Evolutionary conservation across 2,888 invertebrate genomes (phyloP).

Genomic region (Nysson spinosus): DNA sequence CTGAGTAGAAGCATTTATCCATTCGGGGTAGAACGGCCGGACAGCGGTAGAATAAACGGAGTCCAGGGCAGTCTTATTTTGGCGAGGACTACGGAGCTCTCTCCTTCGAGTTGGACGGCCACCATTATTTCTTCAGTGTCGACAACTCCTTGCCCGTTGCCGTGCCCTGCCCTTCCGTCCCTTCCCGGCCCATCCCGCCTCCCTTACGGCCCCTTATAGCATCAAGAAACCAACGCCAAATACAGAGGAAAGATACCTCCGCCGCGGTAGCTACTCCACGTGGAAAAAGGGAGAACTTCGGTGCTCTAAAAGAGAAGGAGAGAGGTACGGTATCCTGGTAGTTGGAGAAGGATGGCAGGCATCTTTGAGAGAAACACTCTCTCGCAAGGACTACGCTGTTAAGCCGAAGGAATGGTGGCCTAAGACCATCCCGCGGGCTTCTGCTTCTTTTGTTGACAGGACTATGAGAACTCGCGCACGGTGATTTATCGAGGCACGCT

Average conservation of each 20-base stretch:
- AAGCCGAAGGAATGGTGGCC: slow-evolving; percentile 48
- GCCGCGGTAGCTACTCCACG: too few relatives aligned
- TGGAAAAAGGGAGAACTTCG: too few relatives aligned
- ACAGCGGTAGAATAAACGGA: slow-evolving; percentile 65
- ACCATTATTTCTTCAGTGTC: slow-evolving; percentile 71
- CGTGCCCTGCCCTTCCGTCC: slow-evolving; percentile 58
- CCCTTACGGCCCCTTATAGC: slow-evolving; percentile 57
- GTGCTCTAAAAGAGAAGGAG: too few relatives aligned
- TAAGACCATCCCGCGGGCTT: slow-evolving; percentile 57
- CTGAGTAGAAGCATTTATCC: slow-evolving; percentile 62
- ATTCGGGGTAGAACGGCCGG: slow-evolving; percentile 61
- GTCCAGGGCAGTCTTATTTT: slow-evolving; percentile 69
- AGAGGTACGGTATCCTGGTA: too few relatives aligned
- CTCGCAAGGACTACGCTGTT: slow-evolving; percentile 52
- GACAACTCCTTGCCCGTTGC: slow-evolving; percentile 68
- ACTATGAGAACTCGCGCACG: slow-evolving; percentile 62
- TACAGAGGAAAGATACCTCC: too few relatives aligned
- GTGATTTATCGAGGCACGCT: slow-evolving; percentile 60
- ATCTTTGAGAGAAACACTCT: too few relatives aligned
- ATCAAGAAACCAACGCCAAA: slow-evolving; percentile 65
- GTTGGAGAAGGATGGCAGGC: too few relatives aligned
- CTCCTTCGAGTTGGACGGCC: slow-evolving; percentile 56
- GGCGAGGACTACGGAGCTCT: slow-evolving; percentile 61
- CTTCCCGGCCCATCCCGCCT: slow-evolving; percentile 49
- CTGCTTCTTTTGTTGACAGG: slow-evolving; percentile 59